These are phyloP conservation scores for Lepidurus arcticus DNA, from an alignment of 1,140 invertebrate species.

Conservation along the genomic window DNA sequence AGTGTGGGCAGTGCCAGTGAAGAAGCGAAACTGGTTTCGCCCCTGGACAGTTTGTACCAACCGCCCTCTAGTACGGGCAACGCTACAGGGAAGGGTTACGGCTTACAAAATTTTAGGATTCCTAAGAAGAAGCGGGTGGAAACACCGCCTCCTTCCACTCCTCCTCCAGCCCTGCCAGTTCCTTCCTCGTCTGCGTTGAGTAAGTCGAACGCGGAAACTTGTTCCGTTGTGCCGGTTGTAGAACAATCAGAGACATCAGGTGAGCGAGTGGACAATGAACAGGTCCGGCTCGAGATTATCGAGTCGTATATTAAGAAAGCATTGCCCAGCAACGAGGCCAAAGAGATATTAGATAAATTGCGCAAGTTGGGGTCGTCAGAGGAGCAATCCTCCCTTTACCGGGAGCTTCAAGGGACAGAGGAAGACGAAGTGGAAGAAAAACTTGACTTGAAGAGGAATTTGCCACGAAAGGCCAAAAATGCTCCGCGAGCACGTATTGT, in stretches of 20 bases:
- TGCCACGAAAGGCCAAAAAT: background rate
- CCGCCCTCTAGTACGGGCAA: conserved; percentile 44
- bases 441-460: background rate
- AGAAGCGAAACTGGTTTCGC: conserved; percentile 40
- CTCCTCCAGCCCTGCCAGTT: conserved; percentile 21
- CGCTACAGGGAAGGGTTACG: conserved; percentile 48
- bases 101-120: conserved; percentile 58
- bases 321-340: conserved; percentile 26
- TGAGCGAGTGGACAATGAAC: background rate
- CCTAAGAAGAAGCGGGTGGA: conserved; percentile 52
- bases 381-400: background rate
- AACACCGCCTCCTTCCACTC: conserved; percentile 34
- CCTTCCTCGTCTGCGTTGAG: conserved; percentile 27
- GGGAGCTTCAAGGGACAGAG: background rate
- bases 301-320: conserved; percentile 23
- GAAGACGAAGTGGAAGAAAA: background rate
- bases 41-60: conserved; percentile 55
- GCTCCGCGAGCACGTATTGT: background rate
- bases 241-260: background rate
- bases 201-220: background rate
- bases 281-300: conserved; percentile 28
- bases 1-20: background rate
- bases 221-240: background rate
- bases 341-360: conserved; percentile 23
- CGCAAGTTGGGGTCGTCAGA: background rate